phyloP scores from a whole-genome alignment of 2,113 vertebrate species.

The Jacana jacana region DNA sequence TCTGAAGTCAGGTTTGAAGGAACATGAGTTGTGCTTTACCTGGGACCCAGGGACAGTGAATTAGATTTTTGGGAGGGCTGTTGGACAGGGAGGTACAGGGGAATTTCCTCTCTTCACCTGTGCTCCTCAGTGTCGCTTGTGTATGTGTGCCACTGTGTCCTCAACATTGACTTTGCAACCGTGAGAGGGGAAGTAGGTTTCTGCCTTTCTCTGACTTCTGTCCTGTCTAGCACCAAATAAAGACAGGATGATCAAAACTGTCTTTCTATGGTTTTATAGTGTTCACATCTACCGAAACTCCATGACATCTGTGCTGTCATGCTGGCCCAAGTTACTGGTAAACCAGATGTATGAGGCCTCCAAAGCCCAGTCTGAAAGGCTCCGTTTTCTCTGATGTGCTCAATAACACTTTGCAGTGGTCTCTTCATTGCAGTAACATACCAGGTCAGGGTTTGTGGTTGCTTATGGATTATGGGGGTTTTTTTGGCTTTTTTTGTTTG shows the following conservation, averaged over 20 bases:
- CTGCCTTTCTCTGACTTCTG: not conserved
- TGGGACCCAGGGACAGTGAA: not conserved
- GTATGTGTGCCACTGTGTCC: accelerated
- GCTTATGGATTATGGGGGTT: no score
- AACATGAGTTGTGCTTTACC: not conserved
- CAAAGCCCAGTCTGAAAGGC: accelerated
- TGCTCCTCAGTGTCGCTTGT: accelerated
- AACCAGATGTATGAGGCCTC: not conserved
- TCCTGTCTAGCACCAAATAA: not conserved
- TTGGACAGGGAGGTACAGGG: not conserved
- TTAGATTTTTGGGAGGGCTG: not conserved
- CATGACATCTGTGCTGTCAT: not conserved
- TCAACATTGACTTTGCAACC: accelerated
- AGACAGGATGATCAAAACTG: not conserved
- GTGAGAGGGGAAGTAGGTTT: accelerated
- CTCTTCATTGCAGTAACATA: not conserved
- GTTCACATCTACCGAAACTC: not conserved
- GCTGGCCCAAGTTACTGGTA: not conserved
- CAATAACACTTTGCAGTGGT: not conserved
- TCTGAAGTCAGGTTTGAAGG: not conserved
- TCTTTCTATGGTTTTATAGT: not conserved
- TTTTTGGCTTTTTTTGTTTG: not conserved
- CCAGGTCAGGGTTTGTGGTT: not conserved
- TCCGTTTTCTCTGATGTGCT: accelerated
- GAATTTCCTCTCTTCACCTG: not conserved